Percentiles rank a stretch among this genome's conserved stretches.
Evolutionary conservation across 2,888 invertebrate species (phyloP).

Genomic region (Orthonevra nobilis): DNA sequence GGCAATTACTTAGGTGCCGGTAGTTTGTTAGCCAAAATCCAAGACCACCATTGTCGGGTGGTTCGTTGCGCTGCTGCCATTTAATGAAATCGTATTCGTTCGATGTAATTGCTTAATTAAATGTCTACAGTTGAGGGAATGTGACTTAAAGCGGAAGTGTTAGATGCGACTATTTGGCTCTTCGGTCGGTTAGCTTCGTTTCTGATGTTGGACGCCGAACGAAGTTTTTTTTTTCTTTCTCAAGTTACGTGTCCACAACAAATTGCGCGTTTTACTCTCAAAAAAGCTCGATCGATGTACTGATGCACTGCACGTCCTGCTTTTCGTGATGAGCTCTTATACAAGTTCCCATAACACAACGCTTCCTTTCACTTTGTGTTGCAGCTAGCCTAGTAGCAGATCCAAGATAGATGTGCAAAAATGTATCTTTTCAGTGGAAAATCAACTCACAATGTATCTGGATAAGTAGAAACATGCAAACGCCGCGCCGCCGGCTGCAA

Average conservation of each 20-base stretch:
- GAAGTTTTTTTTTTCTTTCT: too few relatives aligned
- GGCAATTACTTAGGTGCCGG: slow-evolving; percentile 11
- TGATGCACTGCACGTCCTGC: slow-evolving; percentile 34
- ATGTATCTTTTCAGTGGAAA: slow-evolving; percentile 7
- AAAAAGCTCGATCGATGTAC: slow-evolving; percentile 44
- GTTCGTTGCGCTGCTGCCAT: slow-evolving; percentile 15
- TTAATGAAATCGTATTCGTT: too few relatives aligned
- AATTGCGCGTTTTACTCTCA: slow-evolving; percentile 48
- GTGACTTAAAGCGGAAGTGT: slow-evolving; percentile 9
- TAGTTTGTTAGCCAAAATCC: slow-evolving; percentile 3
- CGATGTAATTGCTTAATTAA: slow-evolving; percentile 29
- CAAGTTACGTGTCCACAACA: slow-evolving; percentile 38
- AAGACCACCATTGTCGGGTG: not conserved
- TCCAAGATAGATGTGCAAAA: slow-evolving; percentile 12
- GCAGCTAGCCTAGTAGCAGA: not conserved
- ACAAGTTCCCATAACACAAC: slow-evolving; percentile 23
- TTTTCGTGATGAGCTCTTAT: slow-evolving; percentile 64
- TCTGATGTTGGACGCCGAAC: too few relatives aligned
- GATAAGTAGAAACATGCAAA: not conserved
- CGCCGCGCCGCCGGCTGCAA: too few relatives aligned
- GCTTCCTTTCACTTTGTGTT: slow-evolving; percentile 45
- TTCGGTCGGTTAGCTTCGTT: too few relatives aligned
- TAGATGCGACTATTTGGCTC: slow-evolving; percentile 16
- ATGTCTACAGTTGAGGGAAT: slow-evolving; percentile 4
- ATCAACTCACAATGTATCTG: not conserved